Evolutionary conservation across 2,113 vertebrate species (phyloP), one percentile per base, ranked within the genome.

Genomic region (Oncorhynchus clarkii): DNA sequence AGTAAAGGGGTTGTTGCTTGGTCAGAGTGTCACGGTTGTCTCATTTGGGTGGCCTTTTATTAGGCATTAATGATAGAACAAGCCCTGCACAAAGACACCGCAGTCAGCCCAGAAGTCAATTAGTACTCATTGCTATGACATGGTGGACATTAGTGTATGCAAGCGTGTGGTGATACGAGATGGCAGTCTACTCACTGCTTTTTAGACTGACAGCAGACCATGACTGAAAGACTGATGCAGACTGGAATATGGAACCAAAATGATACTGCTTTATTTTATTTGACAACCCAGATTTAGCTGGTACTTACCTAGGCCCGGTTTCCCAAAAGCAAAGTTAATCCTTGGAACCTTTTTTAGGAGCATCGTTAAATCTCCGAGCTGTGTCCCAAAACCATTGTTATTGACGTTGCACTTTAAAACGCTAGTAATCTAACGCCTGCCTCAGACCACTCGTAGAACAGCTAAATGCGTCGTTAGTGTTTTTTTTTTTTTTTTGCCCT

Each of bases 151-250:
- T 88, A 90, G 90, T 86, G 82, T 86, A 90, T 78, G 82, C 88
- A 89, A 85, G 81, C 85, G 78, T 89, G 87, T 89, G 89, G 87
- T 91, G 88, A 92, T 91, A 88, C 86, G 86, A 89, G 86, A 90
- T 91, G 91, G 91, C 91, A 89, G 89, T 88, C 84, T 79, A 89
- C 89, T 90, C 81, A 16, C 84, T 86, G 84, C 87, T 81, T 73
- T 73, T 87, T 87, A 87, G 84, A 79, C 85, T 84, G 87, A 88
- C 82, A 86, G 89, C 84, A 85, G 85, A 85, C 89, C 79, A 77
- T 76, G 87, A 87, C 84, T 81, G 86, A 91, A 45, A 45, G 85
- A 88, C 89, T 86, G 89, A 86, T 85, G 87, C 88, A 89, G 91
- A 90, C 89, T 90, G 83, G 85, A 89, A 89, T 90, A 89, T 84